phyloP scores from a whole-genome alignment of 2,888 invertebrate genomes.

The Nephrotoma appendiculata region DNA sequence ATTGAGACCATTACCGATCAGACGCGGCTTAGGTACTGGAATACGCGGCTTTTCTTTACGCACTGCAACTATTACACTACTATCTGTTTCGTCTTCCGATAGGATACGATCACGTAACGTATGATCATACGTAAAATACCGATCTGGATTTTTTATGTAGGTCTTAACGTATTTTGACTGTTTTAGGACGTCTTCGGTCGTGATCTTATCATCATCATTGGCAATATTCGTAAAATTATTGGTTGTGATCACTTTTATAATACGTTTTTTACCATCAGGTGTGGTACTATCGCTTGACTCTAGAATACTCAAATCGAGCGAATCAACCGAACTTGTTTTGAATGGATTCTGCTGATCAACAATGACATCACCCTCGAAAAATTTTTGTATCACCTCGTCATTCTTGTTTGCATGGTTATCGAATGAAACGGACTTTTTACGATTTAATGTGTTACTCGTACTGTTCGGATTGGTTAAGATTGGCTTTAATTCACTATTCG shows the following conservation, averaged over 20 bases:
- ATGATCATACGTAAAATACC: slow-evolving; percentile 30
- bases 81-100: slow-evolving; percentile 20
- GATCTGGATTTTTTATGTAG: slow-evolving; percentile 32
- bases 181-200: slow-evolving; percentile 30
- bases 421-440: slow-evolving; percentile 26
- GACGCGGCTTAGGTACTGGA: background rate
- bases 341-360: slow-evolving; percentile 32
- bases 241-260: background rate
- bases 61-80: background rate
- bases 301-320: slow-evolving; percentile 4
- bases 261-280: background rate
- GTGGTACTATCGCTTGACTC: background rate
- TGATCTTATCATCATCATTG: slow-evolving; percentile 24
- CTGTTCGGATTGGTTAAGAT: background rate
- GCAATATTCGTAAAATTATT: slow-evolving; percentile 2
- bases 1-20: background rate
- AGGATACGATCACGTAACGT: slow-evolving; percentile 26
- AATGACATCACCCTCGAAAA: slow-evolving; percentile 29
- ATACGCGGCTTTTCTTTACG: background rate
- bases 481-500: background rate
- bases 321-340: slow-evolving; percentile 14
- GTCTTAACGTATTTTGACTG: slow-evolving; percentile 33
- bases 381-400: slow-evolving; percentile 27
- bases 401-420: slow-evolving; percentile 19
- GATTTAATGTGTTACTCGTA: background rate